Percentiles rank a stretch among this genome's conserved stretches.
Conservation (phyloP, 2,113 vertebrate species). For the Damaliscus lunatus region DNA sequence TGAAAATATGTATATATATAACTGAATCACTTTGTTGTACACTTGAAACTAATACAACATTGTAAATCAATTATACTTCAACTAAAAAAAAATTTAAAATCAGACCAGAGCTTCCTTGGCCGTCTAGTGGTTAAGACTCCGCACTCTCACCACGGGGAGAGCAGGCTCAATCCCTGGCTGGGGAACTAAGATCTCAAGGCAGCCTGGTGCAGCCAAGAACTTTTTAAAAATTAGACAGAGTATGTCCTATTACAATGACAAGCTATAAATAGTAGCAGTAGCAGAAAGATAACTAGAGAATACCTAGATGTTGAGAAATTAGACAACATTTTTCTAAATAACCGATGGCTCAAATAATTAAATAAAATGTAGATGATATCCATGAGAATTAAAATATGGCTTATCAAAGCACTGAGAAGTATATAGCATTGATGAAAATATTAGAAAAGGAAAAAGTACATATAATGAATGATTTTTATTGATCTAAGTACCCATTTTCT, state of each 20-base stretch:
- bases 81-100: background rate
- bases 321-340: background rate
- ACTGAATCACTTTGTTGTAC: background rate
- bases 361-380: background rate
- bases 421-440: background rate
- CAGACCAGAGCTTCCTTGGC: background rate
- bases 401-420: background rate
- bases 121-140: background rate
- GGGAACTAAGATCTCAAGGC: background rate
- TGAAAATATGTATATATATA: background rate
- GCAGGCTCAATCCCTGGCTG: background rate
- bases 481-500: background rate
- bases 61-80: background rate
- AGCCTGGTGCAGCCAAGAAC: background rate
- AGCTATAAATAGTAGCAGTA: background rate
- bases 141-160: background rate
- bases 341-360: background rate
- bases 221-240: background rate
- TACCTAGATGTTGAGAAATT: background rate
- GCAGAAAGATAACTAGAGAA: background rate
- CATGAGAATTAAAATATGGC: background rate
- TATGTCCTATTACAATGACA: background rate
- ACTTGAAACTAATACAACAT: background rate
- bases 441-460: background rate
- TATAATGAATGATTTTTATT: background rate